These are phyloP conservation scores for Acromyrmex echinatior DNA, from an alignment of 1,140 invertebrate genomes.

Conservation along the genomic window DNA sequence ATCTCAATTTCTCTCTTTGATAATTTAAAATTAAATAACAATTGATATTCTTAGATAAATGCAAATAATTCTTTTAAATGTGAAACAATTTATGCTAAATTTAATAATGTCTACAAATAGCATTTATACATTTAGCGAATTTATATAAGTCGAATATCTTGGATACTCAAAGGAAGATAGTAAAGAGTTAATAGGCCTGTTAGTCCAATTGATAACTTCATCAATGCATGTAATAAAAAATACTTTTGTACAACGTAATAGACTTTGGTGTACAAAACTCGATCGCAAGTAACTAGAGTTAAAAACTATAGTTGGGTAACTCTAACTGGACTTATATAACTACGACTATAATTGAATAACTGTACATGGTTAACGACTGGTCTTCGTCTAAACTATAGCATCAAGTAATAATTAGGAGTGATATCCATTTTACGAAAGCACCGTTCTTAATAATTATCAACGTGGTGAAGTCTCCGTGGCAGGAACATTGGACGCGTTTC, in stretches of 20 bases:
- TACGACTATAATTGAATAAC: background rate
- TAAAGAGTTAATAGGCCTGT: no score
- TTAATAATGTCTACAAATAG: no score
- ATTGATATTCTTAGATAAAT: no score
- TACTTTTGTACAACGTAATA: background rate
- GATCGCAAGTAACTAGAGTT: background rate
- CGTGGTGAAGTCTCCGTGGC: background rate
- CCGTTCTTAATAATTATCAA: slow-evolving; percentile 39
- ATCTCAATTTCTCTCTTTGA: no score
- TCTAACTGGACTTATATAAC: slow-evolving; percentile 28
- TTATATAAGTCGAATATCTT: no score
- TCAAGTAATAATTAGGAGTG: background rate
- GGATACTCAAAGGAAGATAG: no score
- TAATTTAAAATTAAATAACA: no score
- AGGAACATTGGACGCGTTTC: slow-evolving; percentile 4
- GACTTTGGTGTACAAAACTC: background rate
- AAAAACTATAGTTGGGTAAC: slow-evolving; percentile 23
- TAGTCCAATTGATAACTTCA: no score
- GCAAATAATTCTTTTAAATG: no score
- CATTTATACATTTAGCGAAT: no score
- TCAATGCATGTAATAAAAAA: background rate
- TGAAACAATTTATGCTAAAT: no score
- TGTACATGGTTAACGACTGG: background rate
- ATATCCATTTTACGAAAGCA: slow-evolving; percentile 13
- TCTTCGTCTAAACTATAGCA: background rate